Base-by-base conservation (phyloP, 2,113 vertebrate genomes). In the Xenotilapia leptura region DNA sequence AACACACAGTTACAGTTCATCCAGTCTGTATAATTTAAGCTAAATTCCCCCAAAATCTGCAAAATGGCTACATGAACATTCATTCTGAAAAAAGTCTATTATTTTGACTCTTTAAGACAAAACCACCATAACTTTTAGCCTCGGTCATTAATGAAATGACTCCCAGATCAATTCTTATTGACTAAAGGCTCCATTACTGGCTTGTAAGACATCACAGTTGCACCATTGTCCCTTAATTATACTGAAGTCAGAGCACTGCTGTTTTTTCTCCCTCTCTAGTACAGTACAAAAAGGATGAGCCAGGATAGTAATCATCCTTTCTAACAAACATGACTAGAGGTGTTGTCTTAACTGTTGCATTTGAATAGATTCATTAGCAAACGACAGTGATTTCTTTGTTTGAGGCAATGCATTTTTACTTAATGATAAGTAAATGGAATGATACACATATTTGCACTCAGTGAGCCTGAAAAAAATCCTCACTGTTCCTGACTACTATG, bases 201-300 rank as follows among this genome's bases (percentile, higher is more conserved):
- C 95, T 94, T 95, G 94, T 96, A 95, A 88, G 94, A 95, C 95
- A 95, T 94, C 92, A 89, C 80, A 91, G 88, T 92, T 94, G 88
- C 83, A 90, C 90, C 91, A 94, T 95, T 96, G 94, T 95, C 87
- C 88, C 85, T 93, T 94, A 94, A 95, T 96, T 94, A 93, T 92
- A 92, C 45, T 86, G 90, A 89, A 90, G 62, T 70, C 83, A 85
- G 70, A 77, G 47, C 53, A 31, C 6, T 33, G 23, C 89, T 86
- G 80, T 86, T 81, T 60, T 60, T 17, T 65, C 83, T 38, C 54
- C 60, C 56, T 86, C 80, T 82, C 49, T 51, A 12, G 65, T 77
- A 85, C 79, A 86, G 79, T 80, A 31, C 19, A 90, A 82, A 82
- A 90, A 81, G 33, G 54, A 79, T 4, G 5, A 90, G 73, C 31